Conservation (phyloP, 2,888 invertebrate genomes). For the Leistus spinibarbis region DNA sequence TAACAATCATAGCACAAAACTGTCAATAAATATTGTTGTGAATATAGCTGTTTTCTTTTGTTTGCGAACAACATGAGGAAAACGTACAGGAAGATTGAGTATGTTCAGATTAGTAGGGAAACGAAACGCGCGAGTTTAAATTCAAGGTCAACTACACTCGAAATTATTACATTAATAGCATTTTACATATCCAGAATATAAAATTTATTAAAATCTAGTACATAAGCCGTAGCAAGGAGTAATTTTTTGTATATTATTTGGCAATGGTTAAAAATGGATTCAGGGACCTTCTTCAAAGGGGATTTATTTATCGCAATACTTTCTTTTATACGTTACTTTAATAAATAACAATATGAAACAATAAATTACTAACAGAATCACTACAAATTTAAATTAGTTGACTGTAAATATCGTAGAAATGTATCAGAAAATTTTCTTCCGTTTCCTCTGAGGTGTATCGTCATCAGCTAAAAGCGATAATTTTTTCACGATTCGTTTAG, state of each 20-base stretch:
- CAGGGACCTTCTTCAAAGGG: too few relatives aligned
- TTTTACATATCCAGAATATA: not conserved
- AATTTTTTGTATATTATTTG: too few relatives aligned
- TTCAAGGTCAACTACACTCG: not conserved
- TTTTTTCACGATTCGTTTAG: constrained; percentile 56
- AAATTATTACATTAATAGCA: too few relatives aligned
- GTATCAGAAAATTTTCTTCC: not conserved
- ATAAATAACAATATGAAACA: too few relatives aligned
- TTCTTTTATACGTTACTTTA: too few relatives aligned
- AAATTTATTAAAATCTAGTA: not conserved
- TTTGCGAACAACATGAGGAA: not conserved
- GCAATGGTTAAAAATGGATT: too few relatives aligned
- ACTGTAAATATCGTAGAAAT: not conserved
- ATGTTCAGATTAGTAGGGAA: not conserved
- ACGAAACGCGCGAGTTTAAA: not conserved
- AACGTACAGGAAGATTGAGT: too few relatives aligned
- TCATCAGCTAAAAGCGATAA: constrained; percentile 57
- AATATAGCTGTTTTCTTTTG: not conserved
- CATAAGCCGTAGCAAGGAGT: too few relatives aligned
- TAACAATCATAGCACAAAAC: not conserved
- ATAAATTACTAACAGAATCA: not conserved
- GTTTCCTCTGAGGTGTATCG: constrained; percentile 22
- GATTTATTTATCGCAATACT: too few relatives aligned
- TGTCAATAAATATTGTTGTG: not conserved
- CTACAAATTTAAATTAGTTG: too few relatives aligned